Evolutionary conservation across 2,888 invertebrate species (phyloP).

Genomic region (Mantis religiosa): DNA sequence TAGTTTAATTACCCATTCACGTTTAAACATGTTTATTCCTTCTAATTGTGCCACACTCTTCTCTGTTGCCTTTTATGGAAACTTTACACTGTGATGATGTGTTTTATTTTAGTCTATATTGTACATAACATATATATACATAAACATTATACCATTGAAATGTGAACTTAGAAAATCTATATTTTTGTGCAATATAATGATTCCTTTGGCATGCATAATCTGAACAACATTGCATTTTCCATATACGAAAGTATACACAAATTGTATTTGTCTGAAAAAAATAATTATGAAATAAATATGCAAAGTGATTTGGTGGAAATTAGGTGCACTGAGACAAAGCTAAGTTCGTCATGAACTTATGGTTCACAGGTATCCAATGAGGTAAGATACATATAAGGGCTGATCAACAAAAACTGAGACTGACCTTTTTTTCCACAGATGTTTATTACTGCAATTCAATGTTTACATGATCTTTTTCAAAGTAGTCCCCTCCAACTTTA

Average conservation of each 20-base stretch:
- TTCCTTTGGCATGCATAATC: slow-evolving; percentile 7
- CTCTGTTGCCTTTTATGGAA: slow-evolving; percentile 14
- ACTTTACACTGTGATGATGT: slow-evolving; percentile 10
- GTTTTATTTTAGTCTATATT: slow-evolving; percentile 12
- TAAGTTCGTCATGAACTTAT: not conserved
- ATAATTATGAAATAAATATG: not conserved
- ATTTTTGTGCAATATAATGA: slow-evolving; percentile 10
- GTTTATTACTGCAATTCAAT: too few relatives aligned
- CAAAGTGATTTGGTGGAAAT: slow-evolving; percentile 17
- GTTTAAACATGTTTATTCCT: not conserved
- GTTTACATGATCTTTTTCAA: too few relatives aligned
- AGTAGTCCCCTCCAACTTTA: too few relatives aligned
- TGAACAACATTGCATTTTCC: not conserved
- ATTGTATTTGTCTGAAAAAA: slow-evolving; percentile 8
- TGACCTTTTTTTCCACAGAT: too few relatives aligned
- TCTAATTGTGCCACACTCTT: slow-evolving; percentile 9
- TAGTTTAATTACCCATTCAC: slow-evolving; percentile 5
- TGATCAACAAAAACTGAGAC: too few relatives aligned
- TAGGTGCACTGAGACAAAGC: not conserved
- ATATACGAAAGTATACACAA: not conserved
- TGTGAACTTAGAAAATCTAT: slow-evolving; percentile 15
- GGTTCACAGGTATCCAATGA: too few relatives aligned
- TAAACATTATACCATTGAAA: slow-evolving; percentile 8
- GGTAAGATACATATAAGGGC: too few relatives aligned
- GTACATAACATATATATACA: slow-evolving; percentile 12